These are phyloP conservation scores for Drosophila teissieri DNA, from an alignment of 1,140 invertebrate genomes.

Conservation along the genomic window DNA sequence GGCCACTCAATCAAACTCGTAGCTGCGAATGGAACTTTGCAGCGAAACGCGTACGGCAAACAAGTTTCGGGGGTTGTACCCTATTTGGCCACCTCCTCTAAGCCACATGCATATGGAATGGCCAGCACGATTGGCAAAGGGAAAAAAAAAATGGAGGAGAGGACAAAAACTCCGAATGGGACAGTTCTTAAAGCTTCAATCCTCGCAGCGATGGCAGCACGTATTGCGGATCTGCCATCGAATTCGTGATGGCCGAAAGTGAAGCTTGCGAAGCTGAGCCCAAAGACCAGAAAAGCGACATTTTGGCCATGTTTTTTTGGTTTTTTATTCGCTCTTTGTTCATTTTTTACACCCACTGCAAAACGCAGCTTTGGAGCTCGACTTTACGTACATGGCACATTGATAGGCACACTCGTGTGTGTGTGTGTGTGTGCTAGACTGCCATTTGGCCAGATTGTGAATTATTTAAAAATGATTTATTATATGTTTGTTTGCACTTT, in stretches of 20 bases:
- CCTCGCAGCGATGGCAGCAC: conserved; percentile 45
- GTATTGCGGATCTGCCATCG: conserved; percentile 62
- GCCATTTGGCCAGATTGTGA: conserved; percentile 63
- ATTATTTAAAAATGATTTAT: conserved; percentile 82
- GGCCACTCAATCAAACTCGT: conserved; percentile 73
- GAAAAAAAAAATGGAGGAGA: neutral
- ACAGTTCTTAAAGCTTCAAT: conserved; percentile 60
- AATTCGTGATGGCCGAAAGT: conserved; percentile 75
- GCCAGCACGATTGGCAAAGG: neutral
- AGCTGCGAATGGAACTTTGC: conserved; percentile 30
- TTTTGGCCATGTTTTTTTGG: conserved; percentile 14
- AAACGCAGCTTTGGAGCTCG: conserved; percentile 9
- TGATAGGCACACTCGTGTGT: conserved; percentile 15
- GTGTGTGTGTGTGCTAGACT: conserved; percentile 3
- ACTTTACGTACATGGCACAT: conserved; percentile 33
- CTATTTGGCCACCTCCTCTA: neutral
- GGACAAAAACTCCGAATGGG: neutral
- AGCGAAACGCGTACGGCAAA: conserved; percentile 64
- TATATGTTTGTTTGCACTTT: conserved; percentile 77
- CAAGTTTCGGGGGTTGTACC: conserved; percentile 30
- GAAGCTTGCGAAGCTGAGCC: conserved; percentile 63
- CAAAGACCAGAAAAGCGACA: conserved; percentile 37
- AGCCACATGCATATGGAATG: conserved; percentile 44
- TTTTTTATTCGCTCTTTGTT: neutral
- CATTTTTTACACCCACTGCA: conserved; percentile 10